Evolutionary conservation across 2,888 invertebrate genomes (phyloP).

Genomic region (Mesorhabditis belari): DNA sequence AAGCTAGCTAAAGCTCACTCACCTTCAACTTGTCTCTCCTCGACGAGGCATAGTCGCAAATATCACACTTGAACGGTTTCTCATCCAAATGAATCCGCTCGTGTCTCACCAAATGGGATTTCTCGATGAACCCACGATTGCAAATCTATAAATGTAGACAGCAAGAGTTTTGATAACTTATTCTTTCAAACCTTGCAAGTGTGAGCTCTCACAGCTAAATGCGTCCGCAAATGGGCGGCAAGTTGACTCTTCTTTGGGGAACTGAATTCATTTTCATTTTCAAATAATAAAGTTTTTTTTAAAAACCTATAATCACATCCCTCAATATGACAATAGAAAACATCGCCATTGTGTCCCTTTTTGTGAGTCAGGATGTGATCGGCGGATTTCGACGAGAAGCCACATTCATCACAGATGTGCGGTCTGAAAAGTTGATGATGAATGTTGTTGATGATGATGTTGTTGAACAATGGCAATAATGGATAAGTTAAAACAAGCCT

Average conservation of each 20-base stretch:
- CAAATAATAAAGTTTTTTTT: not conserved
- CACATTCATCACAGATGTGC: conserved; percentile 66
- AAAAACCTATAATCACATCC: not conserved
- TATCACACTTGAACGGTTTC: conserved; percentile 64
- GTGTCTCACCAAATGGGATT: conserved; percentile 65
- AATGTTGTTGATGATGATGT: too few relatives aligned
- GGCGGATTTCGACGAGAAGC: conserved; percentile 65
- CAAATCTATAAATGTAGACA: conserved; percentile 19
- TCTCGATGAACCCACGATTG: conserved; percentile 65
- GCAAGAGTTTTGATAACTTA: not conserved
- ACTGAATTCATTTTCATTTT: not conserved
- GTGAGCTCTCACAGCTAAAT: conserved; percentile 59
- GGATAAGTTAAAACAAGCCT: conserved; percentile 3
- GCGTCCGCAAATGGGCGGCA: conserved; percentile 64
- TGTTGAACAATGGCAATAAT: not conserved
- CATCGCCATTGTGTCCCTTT: conserved; percentile 64
- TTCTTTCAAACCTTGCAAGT: conserved; percentile 58
- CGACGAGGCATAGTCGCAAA: conserved; percentile 66
- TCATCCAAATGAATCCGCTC: conserved; percentile 64
- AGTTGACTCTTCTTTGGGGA: conserved; percentile 63
- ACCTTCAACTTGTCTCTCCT: conserved; percentile 66
- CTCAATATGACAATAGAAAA: conserved; percentile 62
- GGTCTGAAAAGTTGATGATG: conserved; percentile 54
- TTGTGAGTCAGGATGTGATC: conserved; percentile 65
- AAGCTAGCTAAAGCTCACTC: too few relatives aligned